These are phyloP conservation scores for Peromyscus leucopus DNA, from an alignment of 2,113 vertebrate genomes.

Conservation along the genomic window DNA sequence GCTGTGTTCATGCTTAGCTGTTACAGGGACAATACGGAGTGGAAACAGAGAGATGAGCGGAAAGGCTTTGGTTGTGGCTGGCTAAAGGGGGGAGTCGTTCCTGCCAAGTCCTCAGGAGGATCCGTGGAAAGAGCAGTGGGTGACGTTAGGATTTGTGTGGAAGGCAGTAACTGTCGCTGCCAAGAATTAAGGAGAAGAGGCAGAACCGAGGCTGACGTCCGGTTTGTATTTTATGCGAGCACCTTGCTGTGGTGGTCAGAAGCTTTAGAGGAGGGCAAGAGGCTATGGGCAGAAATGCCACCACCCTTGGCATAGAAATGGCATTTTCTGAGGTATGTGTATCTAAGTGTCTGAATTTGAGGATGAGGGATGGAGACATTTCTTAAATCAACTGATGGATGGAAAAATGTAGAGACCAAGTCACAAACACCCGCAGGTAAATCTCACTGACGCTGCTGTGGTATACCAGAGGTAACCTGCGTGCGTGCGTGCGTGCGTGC, in stretches of 20 bases:
- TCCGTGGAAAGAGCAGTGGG: neutral
- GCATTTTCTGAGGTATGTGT: rapidly evolving
- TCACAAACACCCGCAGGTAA: neutral
- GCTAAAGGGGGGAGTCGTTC: too few species aligned
- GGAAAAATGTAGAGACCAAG: neutral
- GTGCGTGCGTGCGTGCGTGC: rapidly evolving
- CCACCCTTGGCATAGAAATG: neutral
- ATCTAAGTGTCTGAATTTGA: neutral
- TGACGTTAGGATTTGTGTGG: too few species aligned
- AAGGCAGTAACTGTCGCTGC: neutral
- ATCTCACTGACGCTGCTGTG: neutral
- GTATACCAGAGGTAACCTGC: neutral
- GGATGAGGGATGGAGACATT: neutral
- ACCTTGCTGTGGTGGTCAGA: neutral
- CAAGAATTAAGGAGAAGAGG: neutral
- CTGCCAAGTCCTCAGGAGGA: neutral
- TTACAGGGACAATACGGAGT: too few species aligned
- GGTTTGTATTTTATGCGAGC: neutral
- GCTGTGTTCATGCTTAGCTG: rapidly evolving
- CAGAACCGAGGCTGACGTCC: neutral
- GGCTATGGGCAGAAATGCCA: neutral
- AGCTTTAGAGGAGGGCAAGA: neutral
- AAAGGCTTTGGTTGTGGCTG: neutral
- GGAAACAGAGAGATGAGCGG: rapidly evolving
- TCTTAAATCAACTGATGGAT: neutral